Base-by-base conservation (phyloP, 64 coral and sea anemone species). In the Dendrophyllia cribrosa region DNA sequence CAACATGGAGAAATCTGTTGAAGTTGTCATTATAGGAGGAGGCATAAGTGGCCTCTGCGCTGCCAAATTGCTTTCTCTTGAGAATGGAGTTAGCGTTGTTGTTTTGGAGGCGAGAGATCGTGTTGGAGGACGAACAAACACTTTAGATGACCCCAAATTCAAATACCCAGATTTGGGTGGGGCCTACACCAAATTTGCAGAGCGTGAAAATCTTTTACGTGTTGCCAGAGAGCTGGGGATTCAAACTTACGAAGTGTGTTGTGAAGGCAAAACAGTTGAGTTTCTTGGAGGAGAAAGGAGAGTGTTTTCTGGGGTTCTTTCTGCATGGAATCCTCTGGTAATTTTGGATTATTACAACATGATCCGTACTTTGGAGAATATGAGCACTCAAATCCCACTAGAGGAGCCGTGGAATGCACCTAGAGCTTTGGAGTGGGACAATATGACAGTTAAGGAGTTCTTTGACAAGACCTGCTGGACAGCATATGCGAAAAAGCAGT, bases 381-480 rank as follows among this genome's bases (percentile, higher is more conserved):
- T 99, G 97, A 52, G 91, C 21, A 59, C 72, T 25, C 65, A 91
- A 51, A 81, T 99, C 26, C 81, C 87, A 4, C 83, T 94, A 60
- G 75, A 90, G 48, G 72, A 82, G 17, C 97, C 97, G 4, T 96
- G 97, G 97, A 75, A 90, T 4, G 88, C 94, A 14, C 70, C 68
- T 23, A 87, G 83, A 51, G 94, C 97, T 50, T 58, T 48, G 0
- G 88, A 99, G 74, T 99, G 97, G 97, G 97, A 99, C 77, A 78
- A 85, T 3, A 94, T 99, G 87, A 99, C 97, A 8, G 83, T 79
- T 3, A 91, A 94, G 51, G 97, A 99, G 66, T 93, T 96, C 26
- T 91, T 99, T 70, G 90, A 99, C 45, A 96, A 79, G 68, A 91
- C 79, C 0, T 99, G 97, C 47, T 96, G 82, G 91, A 99, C 97